These are phyloP conservation scores for Latrodectus hesperus DNA, from an alignment of 2,888 invertebrate genomes.

Conservation along the genomic window DNA sequence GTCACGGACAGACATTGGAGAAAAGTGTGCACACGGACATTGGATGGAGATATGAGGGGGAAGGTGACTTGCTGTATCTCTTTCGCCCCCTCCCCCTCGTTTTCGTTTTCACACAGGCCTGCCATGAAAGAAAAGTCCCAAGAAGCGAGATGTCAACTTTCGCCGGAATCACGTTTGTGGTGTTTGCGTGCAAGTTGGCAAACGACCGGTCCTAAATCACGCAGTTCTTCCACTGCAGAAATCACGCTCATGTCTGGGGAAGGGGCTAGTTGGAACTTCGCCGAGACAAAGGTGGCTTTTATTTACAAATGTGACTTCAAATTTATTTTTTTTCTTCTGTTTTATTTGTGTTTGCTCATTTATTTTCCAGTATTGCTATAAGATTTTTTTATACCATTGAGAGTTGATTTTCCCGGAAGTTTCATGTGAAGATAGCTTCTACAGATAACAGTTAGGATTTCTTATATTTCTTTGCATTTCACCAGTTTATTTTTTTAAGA, in stretches of 20 bases:
- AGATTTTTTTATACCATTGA: neutral
- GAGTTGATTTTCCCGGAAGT: slow-evolving; percentile 26
- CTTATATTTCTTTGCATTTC: too few species aligned
- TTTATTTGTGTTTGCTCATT: neutral
- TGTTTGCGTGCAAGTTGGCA: slow-evolving; percentile 43
- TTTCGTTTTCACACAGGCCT: slow-evolving; percentile 28
- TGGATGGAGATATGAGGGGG: neutral
- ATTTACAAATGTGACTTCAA: slow-evolving; percentile 38
- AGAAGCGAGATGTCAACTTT: slow-evolving; percentile 56
- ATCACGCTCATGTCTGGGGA: slow-evolving; percentile 26
- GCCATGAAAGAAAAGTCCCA: slow-evolving; percentile 12
- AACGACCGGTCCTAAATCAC: slow-evolving; percentile 55
- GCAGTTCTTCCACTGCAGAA: neutral
- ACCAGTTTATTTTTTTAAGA: too few species aligned
- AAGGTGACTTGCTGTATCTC: neutral
- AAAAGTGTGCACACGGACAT: slow-evolving; percentile 23
- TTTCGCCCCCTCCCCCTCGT: neutral
- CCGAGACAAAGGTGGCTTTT: slow-evolving; percentile 39
- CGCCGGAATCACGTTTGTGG: slow-evolving; percentile 43
- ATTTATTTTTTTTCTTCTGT: slow-evolving; percentile 11
- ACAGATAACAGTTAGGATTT: too few species aligned
- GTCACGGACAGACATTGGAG: slow-evolving; percentile 59
- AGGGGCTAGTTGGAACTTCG: slow-evolving; percentile 11
- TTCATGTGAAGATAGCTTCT: neutral
- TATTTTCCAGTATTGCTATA: neutral